Evolutionary conservation across 2,113 vertebrate genomes (phyloP), one percentile per base, ranked within the genome.

Genomic region (Tympanuchus pallidicinctus): DNA sequence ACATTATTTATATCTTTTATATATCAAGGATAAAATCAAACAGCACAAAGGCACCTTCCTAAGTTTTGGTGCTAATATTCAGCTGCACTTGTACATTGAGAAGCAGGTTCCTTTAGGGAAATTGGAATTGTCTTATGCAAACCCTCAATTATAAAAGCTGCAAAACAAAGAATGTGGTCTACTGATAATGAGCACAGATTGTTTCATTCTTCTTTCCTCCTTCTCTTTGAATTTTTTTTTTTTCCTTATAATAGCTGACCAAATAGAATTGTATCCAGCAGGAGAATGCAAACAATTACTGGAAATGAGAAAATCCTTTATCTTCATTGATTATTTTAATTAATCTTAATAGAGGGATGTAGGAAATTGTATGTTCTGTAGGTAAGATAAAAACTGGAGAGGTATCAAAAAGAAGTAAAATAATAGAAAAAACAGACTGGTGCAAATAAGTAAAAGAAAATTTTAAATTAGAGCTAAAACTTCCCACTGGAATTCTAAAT

Each of bases 301-400:
- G 63, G 61, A 94, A 92, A 72, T n/a, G 12, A 50, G 56, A 60
- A 87, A 82, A 59, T 47, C 12, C 13, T 64, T 77, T 94, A 10
- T 47, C 15, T 91, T 88, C 20, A 80, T 4, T 76, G 19, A 86
- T 90, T 78, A 8, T 60, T 93, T 42, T 54, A 93, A 81, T 93
- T 95, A 60, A 92, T 96, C 27, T 75, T 54, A 91, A 82, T 27
- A 93, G 27, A 91, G 36, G 11, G 8, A 72, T 86, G 21, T 6
- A 75, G 16, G 50, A 15, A 57, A 88, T 88, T 38, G 82, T 79
- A 69, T 10, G 2, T 50, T 86, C 32, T 67, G 50, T 78, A 87
- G 12, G 27, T 36, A 78, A 88, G 25, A 47, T 61, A 88, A 92
- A 89, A 45, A 56, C 71, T 74, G 9, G 48, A 69, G 12, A 83